phyloP scores from a whole-genome alignment of 2,113 vertebrate species.

The Thamnaconus septentrionalis region DNA sequence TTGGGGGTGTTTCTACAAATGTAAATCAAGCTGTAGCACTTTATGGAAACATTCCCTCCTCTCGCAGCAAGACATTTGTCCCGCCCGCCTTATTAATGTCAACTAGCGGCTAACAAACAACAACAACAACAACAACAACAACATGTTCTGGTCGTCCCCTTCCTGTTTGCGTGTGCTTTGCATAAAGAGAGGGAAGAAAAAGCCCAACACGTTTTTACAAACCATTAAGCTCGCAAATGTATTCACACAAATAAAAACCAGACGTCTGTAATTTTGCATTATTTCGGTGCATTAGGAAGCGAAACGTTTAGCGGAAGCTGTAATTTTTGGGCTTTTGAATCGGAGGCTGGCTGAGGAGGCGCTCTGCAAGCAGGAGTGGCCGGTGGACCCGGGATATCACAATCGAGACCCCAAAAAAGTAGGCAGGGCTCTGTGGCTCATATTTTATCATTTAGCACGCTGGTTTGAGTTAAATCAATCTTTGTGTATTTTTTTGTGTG shows the following conservation, averaged over 20 bases:
- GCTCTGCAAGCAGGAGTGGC: slow-evolving; percentile 56
- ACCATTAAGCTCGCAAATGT: slow-evolving; percentile 70
- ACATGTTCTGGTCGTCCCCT: no score
- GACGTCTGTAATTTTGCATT: slow-evolving; percentile 73
- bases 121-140: no score
- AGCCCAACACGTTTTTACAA: slow-evolving; percentile 58
- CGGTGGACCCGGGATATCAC: slow-evolving; percentile 60
- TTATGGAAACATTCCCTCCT: slow-evolving; percentile 41
- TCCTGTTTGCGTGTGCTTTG: slow-evolving; percentile 29
- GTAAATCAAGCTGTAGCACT: slow-evolving; percentile 33
- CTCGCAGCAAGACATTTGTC: slow-evolving; percentile 20
- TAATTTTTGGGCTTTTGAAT: slow-evolving; percentile 65
- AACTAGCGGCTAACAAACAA: no score
- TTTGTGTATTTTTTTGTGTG: slow-evolving; percentile 53
- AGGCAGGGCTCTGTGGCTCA: slow-evolving; percentile 13
- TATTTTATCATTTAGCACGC: slow-evolving; percentile 32
- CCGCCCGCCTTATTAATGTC: slow-evolving; percentile 6
- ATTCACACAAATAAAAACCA: slow-evolving; percentile 74
- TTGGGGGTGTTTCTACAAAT: slow-evolving; percentile 39
- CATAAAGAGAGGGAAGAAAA: slow-evolving; percentile 19
- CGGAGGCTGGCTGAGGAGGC: slow-evolving; percentile 64
- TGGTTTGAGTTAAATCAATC: slow-evolving; percentile 29
- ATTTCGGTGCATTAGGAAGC: slow-evolving; percentile 73
- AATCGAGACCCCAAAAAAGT: slow-evolving; percentile 29
- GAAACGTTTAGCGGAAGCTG: slow-evolving; percentile 69